A percentile compares a stretch with the other conserved stretches of the same genome.
Conservation (phyloP, 2,113 vertebrate species). For the Neolamprologus sp. region DNA sequence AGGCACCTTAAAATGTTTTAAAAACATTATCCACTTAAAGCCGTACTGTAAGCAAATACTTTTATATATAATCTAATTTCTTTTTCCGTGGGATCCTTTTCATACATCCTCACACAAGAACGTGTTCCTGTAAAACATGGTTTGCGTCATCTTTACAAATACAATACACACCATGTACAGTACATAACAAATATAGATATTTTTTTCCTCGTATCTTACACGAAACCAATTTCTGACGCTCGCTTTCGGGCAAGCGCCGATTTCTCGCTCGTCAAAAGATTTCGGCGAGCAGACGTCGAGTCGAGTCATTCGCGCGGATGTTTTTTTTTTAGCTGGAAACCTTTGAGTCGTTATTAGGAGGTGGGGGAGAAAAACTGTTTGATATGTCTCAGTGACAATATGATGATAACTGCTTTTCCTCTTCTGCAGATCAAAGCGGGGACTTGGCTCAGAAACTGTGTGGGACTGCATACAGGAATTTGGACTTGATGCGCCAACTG, state of each 20-base stretch:
- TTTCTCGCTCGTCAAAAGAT: conserved; percentile 31
- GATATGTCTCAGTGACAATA: conserved; percentile 16
- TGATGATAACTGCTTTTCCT: neutral
- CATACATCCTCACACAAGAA: conserved; percentile 52
- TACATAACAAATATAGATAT: conserved; percentile 73
- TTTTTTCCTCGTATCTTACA: conserved; percentile 47
- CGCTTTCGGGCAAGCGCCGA: conserved; percentile 38
- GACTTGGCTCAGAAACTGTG: neutral
- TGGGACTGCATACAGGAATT: neutral
- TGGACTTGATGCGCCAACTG: conserved; percentile 29
- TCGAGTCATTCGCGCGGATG: conserved; percentile 15
- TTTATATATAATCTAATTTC: conserved; percentile 70
- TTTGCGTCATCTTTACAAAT: conserved; percentile 69
- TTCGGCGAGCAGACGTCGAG: conserved; percentile 12
- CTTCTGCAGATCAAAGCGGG: neutral
- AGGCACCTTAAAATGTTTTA: conserved; percentile 71
- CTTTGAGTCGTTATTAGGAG: conserved; percentile 18
- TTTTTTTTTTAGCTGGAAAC: neutral
- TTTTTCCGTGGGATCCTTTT: conserved; percentile 44
- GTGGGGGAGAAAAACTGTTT: neutral
- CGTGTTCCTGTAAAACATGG: conserved; percentile 60
- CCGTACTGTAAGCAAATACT: conserved; percentile 68
- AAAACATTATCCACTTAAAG: conserved; percentile 69
- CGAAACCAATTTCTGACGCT: conserved; percentile 42
- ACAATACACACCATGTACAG: conserved; percentile 71